Evolutionary conservation across 2,888 invertebrate genomes (phyloP), one percentile per base, ranked within the genome.

Genomic region (Pristionchus japonicus): DNA sequence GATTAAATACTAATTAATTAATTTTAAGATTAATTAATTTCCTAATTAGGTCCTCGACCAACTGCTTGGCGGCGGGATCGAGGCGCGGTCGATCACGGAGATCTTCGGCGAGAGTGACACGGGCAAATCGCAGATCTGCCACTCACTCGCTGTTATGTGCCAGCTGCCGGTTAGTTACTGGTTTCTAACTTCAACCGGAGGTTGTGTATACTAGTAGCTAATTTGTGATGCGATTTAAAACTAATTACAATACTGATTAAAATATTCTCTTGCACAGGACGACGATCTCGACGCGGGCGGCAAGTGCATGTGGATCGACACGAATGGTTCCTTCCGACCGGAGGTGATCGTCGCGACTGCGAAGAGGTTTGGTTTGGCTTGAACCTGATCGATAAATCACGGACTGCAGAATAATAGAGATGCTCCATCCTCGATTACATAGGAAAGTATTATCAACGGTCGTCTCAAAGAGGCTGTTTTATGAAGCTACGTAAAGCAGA

Each of bases 251-350:
- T 57, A 9, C 9, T 4, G 52, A 43, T 31, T 82, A 20, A 20
- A 9, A 52, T 9, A 1, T 1, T 9, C 13, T 67, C n/a, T n/a
- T n/a, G n/a, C n/a, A n/a, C n/a, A 86, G 86, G 87, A 86, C 37
- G 98, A 98, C 92, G 97, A 97, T 95, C 97, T 97, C n/a, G 99
- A 99, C 0, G 99, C 98, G 0, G 99, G 99, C 96, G 99, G 99
- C 3, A 99, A 98, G 95, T 98, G 98, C 94, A 95, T 99, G 94
- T 99, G 98, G 95, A 97, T 99, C 90, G 99, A 99, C 95, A 98
- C 99, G 0, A 99, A 99, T 95, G 98, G 98, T 34, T 98, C 98
- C 0, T 99, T 99, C 95, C 96, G 99, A 13, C 99, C 99, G 0
- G 99, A 99, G 95, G 96, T 99, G 82, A 95, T 99, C 88, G 95